These are phyloP conservation scores for Lytechinus pictus DNA, from an alignment of 35 echinoderm and acorn worm species.

Conservation along the genomic window DNA sequence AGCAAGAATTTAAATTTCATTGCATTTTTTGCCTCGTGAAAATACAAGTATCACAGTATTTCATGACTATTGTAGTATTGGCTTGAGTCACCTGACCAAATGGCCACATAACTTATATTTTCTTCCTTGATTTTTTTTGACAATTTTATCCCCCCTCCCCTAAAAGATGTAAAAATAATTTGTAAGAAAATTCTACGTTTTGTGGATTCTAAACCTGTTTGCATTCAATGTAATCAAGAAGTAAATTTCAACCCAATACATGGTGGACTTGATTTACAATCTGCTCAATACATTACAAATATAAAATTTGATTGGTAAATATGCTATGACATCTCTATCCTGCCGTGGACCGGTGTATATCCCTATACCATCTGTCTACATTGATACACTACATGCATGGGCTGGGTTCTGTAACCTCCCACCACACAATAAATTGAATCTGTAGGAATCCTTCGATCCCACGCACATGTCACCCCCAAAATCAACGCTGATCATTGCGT, in stretches of 20 bases:
- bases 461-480: not conserved
- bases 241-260: not conserved
- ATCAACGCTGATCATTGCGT: not conserved
- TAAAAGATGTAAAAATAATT: too few species aligned
- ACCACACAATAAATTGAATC: not conserved
- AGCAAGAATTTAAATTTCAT: too few species aligned
- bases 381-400: conserved; percentile 8
- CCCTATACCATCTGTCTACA: not conserved
- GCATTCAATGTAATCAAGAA: too few species aligned
- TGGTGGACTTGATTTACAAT: not conserved
- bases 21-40: too few species aligned
- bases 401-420: not conserved
- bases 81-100: not conserved
- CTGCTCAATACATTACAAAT: not conserved
- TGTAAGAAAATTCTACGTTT: too few species aligned
- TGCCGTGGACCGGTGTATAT: not conserved
- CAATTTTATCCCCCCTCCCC: too few species aligned
- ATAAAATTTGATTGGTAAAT: conserved; percentile 7
- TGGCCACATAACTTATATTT: not conserved
- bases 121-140: not conserved
- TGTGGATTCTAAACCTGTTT: too few species aligned
- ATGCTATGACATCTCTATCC: conserved; percentile 1
- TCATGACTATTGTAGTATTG: not conserved
- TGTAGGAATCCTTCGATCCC: not conserved
- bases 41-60: not conserved